Evolutionary conservation across 2,888 invertebrate species (phyloP).

Genomic region (Acanthosepion esculentum): DNA sequence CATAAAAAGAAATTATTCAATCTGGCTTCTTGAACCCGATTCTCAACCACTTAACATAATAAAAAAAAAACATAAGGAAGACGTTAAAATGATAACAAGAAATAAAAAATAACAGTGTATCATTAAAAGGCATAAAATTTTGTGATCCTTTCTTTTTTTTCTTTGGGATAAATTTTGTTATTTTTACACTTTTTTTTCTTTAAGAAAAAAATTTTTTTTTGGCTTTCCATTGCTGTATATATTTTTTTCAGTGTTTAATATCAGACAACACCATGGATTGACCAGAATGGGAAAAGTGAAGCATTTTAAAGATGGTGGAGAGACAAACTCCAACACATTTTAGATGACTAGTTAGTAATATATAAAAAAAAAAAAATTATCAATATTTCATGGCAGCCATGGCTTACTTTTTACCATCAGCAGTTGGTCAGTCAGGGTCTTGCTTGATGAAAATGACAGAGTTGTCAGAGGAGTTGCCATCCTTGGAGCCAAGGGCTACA

Average conservation of each 20-base stretch:
- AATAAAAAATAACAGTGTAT: neutral
- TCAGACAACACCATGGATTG: neutral
- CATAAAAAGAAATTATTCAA: neutral
- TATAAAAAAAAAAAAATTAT: neutral
- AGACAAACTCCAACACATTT: neutral
- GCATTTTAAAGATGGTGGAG: neutral
- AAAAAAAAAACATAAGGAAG: neutral
- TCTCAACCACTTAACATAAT: neutral
- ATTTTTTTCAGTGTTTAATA: neutral
- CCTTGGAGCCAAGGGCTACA: neutral
- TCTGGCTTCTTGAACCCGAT: neutral
- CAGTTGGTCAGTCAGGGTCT: conserved; percentile 45
- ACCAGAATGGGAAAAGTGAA: conserved; percentile 11
- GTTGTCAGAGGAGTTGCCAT: neutral
- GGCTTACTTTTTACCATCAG: neutral
- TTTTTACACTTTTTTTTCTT: neutral
- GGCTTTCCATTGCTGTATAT: neutral
- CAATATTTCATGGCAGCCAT: neutral
- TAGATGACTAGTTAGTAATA: neutral
- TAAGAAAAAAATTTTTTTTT: neutral
- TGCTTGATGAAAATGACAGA: conserved; percentile 48
- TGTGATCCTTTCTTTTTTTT: neutral
- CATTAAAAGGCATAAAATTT: neutral
- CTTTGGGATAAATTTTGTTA: neutral
- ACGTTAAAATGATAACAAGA: neutral